Percentiles rank a stretch among this genome's conserved stretches.
phyloP scores from a whole-genome alignment of 2,113 vertebrate species.

The Alces alces region DNA sequence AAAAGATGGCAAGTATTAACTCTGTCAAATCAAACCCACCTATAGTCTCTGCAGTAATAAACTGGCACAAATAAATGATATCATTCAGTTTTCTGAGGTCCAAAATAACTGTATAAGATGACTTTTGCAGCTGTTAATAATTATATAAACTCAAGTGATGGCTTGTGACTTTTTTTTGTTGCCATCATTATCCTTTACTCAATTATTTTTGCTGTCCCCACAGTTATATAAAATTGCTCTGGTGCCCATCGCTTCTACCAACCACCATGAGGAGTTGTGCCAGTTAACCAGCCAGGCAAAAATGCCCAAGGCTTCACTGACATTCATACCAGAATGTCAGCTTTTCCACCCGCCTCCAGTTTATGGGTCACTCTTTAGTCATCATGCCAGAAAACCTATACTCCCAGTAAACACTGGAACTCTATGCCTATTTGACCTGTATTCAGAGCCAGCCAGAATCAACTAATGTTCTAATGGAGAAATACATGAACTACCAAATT shows the following conservation, averaged over 20 bases:
- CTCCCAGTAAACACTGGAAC: not conserved
- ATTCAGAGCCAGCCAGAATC: not conserved
- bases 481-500: not conserved
- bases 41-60: constrained; percentile 13
- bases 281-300: not conserved
- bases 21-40: constrained; percentile 8
- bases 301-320: not conserved
- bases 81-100: constrained; percentile 7
- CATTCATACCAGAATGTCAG: not conserved
- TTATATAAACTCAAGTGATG: not conserved
- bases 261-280: not conserved
- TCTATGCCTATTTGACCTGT: not conserved
- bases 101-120: constrained; percentile 10
- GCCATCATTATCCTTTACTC: not conserved
- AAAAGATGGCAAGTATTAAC: constrained; percentile 23
- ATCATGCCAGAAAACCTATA: not conserved
- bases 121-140: constrained; percentile 28
- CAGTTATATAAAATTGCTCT: not conserved
- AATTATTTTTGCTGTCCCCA: not conserved
- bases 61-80: not conserved
- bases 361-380: not conserved
- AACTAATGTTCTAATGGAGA: not conserved
- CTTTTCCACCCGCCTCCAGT: not conserved
- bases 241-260: not conserved
- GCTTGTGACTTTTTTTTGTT: constrained; percentile 8